Base-by-base conservation (phyloP, 2,888 invertebrate species). In the Nemotelus pantherinus region DNA sequence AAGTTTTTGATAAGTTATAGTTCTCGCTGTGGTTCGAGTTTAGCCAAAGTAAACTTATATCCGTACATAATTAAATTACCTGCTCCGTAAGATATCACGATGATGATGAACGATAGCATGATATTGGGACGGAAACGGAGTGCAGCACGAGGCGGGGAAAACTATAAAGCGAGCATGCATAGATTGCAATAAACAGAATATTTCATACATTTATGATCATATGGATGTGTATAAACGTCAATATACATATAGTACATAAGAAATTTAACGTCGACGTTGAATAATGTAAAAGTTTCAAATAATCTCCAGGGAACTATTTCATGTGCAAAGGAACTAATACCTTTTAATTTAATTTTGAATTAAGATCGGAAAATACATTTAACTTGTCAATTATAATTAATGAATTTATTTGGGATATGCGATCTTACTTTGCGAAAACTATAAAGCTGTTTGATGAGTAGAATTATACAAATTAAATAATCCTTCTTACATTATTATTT, bases 321-420 rank as follows among this genome's bases (percentile, higher is more conserved):
- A 76, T 74, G 79, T 77, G 77, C 63, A 70, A 6, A 55, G 43
- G 7, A 70, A 74, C 60, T 72, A 53, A 79, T 68, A 68, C 68
- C 25, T 25, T 25, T 25, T 79, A 79, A 79, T 79, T 79, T 77
- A 77, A 79, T 79, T 79, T 77, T 60, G 77, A 77, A 79, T 79
- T 79, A 79, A 79, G 72, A 58, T 45, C 53, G 57, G 72, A 72
- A 44, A 41, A 47, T 10, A 58, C 50, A 25, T 50, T 67, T 50
- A n/a, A 50, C 41, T 55, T 71, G 41, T 63, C 9, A 48, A 48
- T 50, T 45, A 75, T 45, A 53, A 75, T 64, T 57, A 48, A 25
- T 25, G 25, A 1, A 25, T 25, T 25, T 25, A 25, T 25, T 25
- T 25, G 25, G 25, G 25, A 25, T 25, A 25, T 25, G 25, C 25